Evolutionary conservation across 2,797 vertebrate genomes (phyloP).

Genomic region (Dromococcyx pavoninus): DNA sequence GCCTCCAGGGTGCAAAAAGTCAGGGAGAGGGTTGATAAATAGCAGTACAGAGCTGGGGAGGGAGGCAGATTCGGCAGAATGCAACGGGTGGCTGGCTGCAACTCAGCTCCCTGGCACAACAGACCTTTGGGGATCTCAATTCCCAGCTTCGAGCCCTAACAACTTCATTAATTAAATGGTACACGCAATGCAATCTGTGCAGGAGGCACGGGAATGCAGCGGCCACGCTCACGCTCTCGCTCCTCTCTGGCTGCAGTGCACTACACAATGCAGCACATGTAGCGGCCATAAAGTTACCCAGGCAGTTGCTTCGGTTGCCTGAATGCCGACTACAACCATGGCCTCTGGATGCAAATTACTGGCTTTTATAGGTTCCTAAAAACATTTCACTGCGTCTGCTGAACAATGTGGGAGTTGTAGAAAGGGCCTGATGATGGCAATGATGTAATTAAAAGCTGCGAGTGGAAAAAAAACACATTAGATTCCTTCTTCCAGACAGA

Average conservation of each 20-base stretch:
- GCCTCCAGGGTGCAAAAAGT: accelerated
- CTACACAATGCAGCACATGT: neutral
- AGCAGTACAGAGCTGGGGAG: accelerated
- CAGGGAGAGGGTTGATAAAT: neutral
- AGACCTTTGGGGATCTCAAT: neutral
- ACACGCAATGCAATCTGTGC: neutral
- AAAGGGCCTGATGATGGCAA: slow-evolving; percentile 8
- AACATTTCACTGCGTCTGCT: slow-evolving; percentile 38
- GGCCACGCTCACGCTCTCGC: neutral
- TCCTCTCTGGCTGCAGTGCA: neutral
- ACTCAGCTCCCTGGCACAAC: neutral
- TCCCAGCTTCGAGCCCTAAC: neutral
- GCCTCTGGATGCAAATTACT: slow-evolving; percentile 47
- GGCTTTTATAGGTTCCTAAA: slow-evolving; percentile 55
- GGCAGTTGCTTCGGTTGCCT: neutral
- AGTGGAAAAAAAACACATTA: slow-evolving; percentile 4
- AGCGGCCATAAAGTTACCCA: slow-evolving; percentile 16
- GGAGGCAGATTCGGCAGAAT: neutral
- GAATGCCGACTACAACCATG: neutral
- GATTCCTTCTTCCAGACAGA: slow-evolving; percentile 35
- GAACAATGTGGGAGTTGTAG: slow-evolving; percentile 51
- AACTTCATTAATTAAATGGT: neutral
- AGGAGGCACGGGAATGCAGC: neutral
- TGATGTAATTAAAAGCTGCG: slow-evolving; percentile 49
- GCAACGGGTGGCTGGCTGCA: accelerated